These are phyloP conservation scores for Pogonophryne albipinna DNA, from an alignment of 2,797 vertebrate species.

Conservation along the genomic window DNA sequence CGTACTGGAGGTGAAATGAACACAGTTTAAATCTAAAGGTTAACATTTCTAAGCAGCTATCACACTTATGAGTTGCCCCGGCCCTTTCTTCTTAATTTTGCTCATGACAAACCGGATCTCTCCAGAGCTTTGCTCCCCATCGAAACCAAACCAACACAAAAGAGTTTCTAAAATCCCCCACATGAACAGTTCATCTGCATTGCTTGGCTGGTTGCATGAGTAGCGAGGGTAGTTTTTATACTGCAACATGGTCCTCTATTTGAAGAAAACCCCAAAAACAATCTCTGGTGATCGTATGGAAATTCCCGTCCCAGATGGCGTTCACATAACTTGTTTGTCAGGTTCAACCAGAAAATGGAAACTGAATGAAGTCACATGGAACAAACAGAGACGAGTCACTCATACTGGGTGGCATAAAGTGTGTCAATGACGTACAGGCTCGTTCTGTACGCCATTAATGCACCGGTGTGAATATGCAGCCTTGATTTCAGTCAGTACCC, in stretches of 20 bases:
- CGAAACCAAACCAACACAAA: conserved; percentile 3
- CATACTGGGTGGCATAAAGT: conserved; percentile 21
- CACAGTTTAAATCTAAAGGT: conserved; percentile 22
- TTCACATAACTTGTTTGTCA: conserved; percentile 20
- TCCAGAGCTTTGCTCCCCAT: conserved; percentile 12
- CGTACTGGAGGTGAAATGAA: neutral
- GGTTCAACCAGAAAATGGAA: conserved; percentile 20
- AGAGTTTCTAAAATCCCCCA: conserved; percentile 18
- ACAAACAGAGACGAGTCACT: conserved; percentile 21
- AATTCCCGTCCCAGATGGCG: conserved; percentile 18
- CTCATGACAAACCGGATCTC: neutral
- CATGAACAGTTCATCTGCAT: conserved; percentile 8
- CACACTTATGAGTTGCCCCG: neutral
- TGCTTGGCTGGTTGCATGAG: conserved; percentile 26
- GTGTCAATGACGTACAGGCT: conserved; percentile 8
- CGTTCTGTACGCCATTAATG: conserved; percentile 9
- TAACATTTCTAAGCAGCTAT: conserved; percentile 28
- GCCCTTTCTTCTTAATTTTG: neutral
- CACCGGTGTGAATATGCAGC: conserved; percentile 22
- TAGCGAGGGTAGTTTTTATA: conserved; percentile 3
- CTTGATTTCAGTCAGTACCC: conserved; percentile 18
- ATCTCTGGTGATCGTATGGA: conserved; percentile 20
- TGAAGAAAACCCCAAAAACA: conserved; percentile 14
- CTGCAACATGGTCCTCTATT: conserved; percentile 21
- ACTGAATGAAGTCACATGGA: conserved; percentile 36